Percentiles rank a stretch among this genome's conserved stretches.
Conservation (phyloP, 2,888 invertebrate genomes). For the Rhingia rostrata region DNA sequence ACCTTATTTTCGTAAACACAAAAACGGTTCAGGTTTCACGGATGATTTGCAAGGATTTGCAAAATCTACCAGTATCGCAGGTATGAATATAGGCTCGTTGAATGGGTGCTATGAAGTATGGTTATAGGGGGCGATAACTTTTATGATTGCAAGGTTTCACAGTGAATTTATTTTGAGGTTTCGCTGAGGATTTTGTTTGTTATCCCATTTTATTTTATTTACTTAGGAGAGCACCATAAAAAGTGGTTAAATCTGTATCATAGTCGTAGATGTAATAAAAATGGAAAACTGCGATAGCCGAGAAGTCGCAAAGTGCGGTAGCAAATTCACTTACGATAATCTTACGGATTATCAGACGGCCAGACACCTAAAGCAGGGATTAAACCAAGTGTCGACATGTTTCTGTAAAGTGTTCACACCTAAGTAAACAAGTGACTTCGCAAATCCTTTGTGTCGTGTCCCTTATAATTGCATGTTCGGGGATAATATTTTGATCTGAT, state of each 20-base stretch:
- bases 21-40: constrained; percentile 59
- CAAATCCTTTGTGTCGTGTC: constrained; percentile 34
- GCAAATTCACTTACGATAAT: constrained; percentile 31
- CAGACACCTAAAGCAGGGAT: constrained; percentile 56
- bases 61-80: constrained; percentile 15
- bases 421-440: constrained; percentile 60
- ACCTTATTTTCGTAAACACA: constrained; percentile 59
- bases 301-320: constrained; percentile 5
- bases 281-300: constrained; percentile 22
- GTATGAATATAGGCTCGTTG: neutral
- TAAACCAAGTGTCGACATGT: constrained; percentile 46
- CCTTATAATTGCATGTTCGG: constrained; percentile 66
- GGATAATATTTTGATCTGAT: constrained; percentile 73
- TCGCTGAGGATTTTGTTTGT: constrained; percentile 4
- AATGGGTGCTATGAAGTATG: neutral
- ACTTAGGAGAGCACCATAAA: neutral
- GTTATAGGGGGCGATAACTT: constrained; percentile 23
- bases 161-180: constrained; percentile 52
- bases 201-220: neutral
- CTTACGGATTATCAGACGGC: constrained; percentile 39
- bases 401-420: constrained; percentile 63
- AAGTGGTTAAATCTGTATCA: constrained; percentile 12
- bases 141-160: constrained; percentile 55
- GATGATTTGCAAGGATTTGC: constrained; percentile 42
- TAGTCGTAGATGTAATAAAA: neutral